phyloP scores from a whole-genome alignment of 1,140 invertebrate species.

The Drosophila kohkoa region DNA sequence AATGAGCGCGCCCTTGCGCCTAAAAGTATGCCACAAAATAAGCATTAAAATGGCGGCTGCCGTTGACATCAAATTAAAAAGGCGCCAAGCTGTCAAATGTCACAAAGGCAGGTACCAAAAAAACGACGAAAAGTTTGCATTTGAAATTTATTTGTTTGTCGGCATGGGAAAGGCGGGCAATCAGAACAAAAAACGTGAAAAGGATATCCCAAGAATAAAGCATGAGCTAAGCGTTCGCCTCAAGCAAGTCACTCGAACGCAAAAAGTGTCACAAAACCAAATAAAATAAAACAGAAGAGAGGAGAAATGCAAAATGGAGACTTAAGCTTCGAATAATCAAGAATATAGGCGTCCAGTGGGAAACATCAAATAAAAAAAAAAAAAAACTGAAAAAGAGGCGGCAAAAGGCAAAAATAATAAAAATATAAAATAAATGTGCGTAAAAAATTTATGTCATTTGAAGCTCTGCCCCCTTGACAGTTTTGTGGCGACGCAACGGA shows the following conservation, averaged over 20 bases:
- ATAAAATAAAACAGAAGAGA: conserved; percentile 32
- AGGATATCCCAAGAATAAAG: conserved; percentile 51
- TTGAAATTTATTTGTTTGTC: conserved; percentile 51
- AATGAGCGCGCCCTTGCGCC: conserved; percentile 47
- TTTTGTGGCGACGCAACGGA: conserved; percentile 56
- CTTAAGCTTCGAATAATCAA: conserved; percentile 65
- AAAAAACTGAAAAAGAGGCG: conserved; percentile 25
- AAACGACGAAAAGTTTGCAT: conserved; percentile 39
- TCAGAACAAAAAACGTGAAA: conserved; percentile 42
- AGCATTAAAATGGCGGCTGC: conserved; percentile 56
- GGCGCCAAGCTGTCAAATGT: conserved; percentile 79
- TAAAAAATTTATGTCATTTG: conserved; percentile 66
- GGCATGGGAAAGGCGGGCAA: conserved; percentile 21
- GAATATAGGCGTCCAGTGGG: neutral
- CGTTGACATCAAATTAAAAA: conserved; percentile 68
- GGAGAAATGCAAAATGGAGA: conserved; percentile 55
- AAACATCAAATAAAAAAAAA: conserved; percentile 51
- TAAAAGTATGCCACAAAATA: conserved; percentile 68
- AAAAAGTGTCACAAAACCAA: conserved; percentile 56
- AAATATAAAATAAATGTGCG: conserved; percentile 53
- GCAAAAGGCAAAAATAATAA: conserved; percentile 45
- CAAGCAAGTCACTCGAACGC: conserved; percentile 44
- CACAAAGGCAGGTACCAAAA: conserved; percentile 45
- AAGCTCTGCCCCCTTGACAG: conserved; percentile 45
- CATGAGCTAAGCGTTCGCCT: conserved; percentile 24